Percentiles rank a stretch among this genome's conserved stretches.
Conservation (phyloP, 2,888 invertebrate genomes). For the Bedellia somnulentella region DNA sequence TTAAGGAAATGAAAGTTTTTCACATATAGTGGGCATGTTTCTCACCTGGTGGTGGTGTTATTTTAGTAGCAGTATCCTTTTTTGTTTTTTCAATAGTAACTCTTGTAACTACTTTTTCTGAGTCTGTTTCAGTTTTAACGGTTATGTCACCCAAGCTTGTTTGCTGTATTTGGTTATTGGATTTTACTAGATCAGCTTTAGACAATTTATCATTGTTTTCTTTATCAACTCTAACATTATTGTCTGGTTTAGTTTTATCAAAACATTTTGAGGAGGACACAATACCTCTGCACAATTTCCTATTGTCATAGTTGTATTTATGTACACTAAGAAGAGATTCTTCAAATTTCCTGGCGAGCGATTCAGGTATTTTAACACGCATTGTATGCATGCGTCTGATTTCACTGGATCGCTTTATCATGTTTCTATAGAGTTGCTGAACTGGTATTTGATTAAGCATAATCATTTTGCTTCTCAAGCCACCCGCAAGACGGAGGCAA, state of each 20-base stretch:
- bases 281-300: slow-evolving; percentile 20
- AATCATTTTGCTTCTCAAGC: slow-evolving; percentile 19
- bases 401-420: slow-evolving; percentile 27
- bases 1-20: slow-evolving; percentile 1
- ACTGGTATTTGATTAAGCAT: slow-evolving; percentile 36
- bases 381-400: slow-evolving; percentile 28
- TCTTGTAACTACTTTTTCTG: slow-evolving; percentile 37
- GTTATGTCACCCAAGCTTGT: slow-evolving; percentile 32
- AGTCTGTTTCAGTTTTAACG: slow-evolving; percentile 43
- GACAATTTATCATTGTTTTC: too few species aligned
- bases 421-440: slow-evolving; percentile 33
- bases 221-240: too few species aligned
- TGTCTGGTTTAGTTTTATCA: too few species aligned
- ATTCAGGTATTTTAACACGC: slow-evolving; percentile 18
- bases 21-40: slow-evolving; percentile 1
- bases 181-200: too few species aligned
- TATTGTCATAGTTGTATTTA: slow-evolving; percentile 10
- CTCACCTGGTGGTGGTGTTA: slow-evolving; percentile 24
- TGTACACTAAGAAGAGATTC: background rate
- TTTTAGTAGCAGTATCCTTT: slow-evolving; percentile 11
- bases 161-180: slow-evolving; percentile 22
- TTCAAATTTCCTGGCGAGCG: slow-evolving; percentile 8
- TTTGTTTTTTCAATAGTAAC: slow-evolving; percentile 37
- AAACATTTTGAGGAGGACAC: too few species aligned
- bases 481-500: too few species aligned